phyloP scores from a whole-genome alignment of 2,888 invertebrate species.

The Apotomis capreana region DNA sequence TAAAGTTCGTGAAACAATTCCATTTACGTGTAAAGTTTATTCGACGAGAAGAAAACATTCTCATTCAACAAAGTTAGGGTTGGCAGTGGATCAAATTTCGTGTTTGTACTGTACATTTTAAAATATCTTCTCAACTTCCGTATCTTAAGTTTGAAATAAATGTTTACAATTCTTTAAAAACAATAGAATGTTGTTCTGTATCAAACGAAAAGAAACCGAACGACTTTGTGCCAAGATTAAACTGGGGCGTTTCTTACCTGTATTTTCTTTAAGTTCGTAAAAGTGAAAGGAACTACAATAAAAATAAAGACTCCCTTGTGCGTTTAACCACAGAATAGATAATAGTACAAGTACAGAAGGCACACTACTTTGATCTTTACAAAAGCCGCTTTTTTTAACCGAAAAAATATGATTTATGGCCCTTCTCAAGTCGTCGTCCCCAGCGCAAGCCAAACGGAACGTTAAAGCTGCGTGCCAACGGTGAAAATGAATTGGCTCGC shows the following conservation, averaged over 20 bases:
- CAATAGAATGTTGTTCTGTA: neutral
- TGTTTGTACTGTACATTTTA: slow-evolving; percentile 3
- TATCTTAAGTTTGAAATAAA: neutral
- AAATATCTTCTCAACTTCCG: neutral
- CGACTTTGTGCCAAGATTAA: neutral
- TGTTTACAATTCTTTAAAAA: neutral
- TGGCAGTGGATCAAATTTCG: slow-evolving; percentile 14
- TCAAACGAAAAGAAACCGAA: neutral
- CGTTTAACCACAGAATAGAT: too few species aligned
- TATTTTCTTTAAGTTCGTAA: neutral
- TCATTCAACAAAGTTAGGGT: slow-evolving; percentile 27
- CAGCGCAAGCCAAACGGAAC: too few species aligned
- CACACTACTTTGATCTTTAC: too few species aligned
- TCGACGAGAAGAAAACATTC: slow-evolving; percentile 29
- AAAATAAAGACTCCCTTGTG: slow-evolving; percentile 21
- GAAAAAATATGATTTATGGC: too few species aligned
- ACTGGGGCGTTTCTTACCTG: neutral
- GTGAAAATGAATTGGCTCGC: too few species aligned
- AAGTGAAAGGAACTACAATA: slow-evolving; percentile 7
- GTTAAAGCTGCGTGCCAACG: too few species aligned
- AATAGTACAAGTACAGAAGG: too few species aligned
- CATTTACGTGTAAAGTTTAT: slow-evolving; percentile 24
- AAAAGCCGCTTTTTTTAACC: too few species aligned
- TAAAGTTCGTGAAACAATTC: slow-evolving; percentile 21
- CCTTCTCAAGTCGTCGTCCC: too few species aligned